A percentile compares a stretch with the other conserved stretches of the same genome.
Conservation (phyloP, 2,113 vertebrate species). For the Atlantisia rogersi region DNA sequence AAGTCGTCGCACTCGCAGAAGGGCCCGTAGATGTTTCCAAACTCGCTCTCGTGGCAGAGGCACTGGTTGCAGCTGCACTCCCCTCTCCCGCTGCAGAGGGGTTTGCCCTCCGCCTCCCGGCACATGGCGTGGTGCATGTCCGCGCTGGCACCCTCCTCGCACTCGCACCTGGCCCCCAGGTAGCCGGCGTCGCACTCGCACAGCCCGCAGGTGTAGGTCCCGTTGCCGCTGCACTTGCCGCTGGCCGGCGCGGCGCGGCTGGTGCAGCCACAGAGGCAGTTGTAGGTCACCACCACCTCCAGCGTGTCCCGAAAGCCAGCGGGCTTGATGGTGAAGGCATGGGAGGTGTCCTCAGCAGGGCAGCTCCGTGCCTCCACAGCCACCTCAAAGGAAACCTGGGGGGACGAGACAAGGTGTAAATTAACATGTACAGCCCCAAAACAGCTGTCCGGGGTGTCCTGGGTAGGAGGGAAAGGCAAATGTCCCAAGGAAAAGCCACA, state of each 20-base stretch:
- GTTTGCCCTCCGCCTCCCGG: constrained; percentile 89
- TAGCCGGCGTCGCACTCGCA: constrained; percentile 87
- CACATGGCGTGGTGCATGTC: constrained; percentile 81
- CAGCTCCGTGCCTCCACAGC: constrained; percentile 87
- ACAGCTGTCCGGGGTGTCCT: rapidly evolving
- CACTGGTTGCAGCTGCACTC: constrained; percentile 97
- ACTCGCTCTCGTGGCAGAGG: constrained; percentile 93
- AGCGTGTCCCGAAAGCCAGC: constrained; percentile 94
- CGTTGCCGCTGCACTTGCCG: constrained; percentile 84
- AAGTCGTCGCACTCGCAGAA: constrained; percentile 98
- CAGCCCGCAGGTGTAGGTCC: constrained; percentile 86
- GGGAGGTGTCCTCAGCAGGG: constrained; percentile 64
- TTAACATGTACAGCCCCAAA: rapidly evolving
- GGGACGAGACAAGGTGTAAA: not conserved
- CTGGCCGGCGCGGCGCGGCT: constrained; percentile 71
- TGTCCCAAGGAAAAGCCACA: not conserved
- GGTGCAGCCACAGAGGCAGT: constrained; percentile 87
- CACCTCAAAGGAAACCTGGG: constrained; percentile 89
- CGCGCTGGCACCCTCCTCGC: constrained; percentile 85
- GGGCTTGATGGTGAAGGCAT: constrained; percentile 88
- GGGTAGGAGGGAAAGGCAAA: not conserved
- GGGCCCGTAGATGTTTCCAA: constrained; percentile 93
- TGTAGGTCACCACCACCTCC: constrained; percentile 85
- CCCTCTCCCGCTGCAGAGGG: constrained; percentile 91
- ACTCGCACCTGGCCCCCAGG: constrained; percentile 91